Base-by-base conservation (phyloP, 1,140 invertebrate genomes). In the Hormaphis cornu region DNA sequence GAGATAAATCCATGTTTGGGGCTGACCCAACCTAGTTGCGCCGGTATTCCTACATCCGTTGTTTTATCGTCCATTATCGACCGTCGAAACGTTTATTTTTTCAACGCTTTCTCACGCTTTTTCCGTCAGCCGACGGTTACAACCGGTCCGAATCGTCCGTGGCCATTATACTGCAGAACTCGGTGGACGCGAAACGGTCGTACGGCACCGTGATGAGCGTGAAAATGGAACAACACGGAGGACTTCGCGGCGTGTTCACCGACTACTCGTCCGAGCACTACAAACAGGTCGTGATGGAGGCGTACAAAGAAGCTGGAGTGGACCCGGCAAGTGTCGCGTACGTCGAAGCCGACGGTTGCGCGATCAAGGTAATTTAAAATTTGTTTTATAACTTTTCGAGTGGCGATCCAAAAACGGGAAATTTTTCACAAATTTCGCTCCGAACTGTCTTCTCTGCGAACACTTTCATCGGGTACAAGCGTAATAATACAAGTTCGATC, bases 201-300 rank as follows among this genome's bases (percentile, higher is more conserved):
- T 88, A 87, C 74, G 82, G 81, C 7, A 81, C 81, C 26, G 73
- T 89, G 28, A 72, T 86, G 20, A 78, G 83, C 71, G 79, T 80
- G 0, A 81, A 81, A 71, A 80, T 77, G 46, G 80, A 80, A 63
- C 82, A 82, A 70, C 84, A 87, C 77, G 87, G 87, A 16, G 80
- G 80, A 71, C 85, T 86, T 74, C 74, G 78, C 42, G 77, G 69
- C 10, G 42, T 58, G 16, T 72, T 71, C 20, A 44, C 37, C 12
- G 30, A 59, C 50, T 58, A 58, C 12, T 63, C 52, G 5, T 7
- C 16, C 18, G 58, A 63, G 7, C 26, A 28, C 22, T 44, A 30
- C 9, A 37, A 70, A 81, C 37, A 56, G 30, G 33, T 72, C 1
- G 14, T 72, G 18, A 56, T 28, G 44, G 35, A 70, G 1, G 40